Percentiles rank a stretch among this genome's conserved stretches.
Conservation (phyloP, 2,113 vertebrate genomes). For the Axis porcinus region DNA sequence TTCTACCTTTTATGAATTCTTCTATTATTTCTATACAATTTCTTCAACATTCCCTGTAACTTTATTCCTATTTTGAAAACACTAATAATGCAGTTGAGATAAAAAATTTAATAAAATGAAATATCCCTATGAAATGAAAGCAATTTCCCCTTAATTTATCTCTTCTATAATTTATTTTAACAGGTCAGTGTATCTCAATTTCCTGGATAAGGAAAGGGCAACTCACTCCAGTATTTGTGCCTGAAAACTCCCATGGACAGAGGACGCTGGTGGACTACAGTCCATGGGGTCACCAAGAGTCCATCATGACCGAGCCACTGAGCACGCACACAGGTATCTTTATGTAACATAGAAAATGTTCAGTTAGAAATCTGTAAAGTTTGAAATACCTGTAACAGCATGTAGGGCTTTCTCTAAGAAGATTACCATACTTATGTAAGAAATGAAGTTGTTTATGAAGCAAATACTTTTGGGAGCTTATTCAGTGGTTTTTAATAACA, state of each 20-base stretch:
- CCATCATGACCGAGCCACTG: accelerated
- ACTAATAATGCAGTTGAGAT: background rate
- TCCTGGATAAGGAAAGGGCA: background rate
- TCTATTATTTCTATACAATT: background rate
- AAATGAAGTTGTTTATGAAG: background rate
- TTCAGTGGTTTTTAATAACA: background rate
- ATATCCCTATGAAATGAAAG: background rate
- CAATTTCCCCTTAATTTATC: background rate
- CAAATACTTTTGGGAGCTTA: background rate
- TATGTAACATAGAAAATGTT: background rate
- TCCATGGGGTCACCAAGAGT: background rate
- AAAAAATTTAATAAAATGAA: background rate
- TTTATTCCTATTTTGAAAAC: background rate
- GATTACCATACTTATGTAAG: background rate
- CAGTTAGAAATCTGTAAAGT: background rate
- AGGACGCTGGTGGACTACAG: background rate
- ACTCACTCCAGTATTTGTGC: background rate
- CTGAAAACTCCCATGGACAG: background rate
- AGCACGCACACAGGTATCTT: background rate
- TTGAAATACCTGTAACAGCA: background rate
- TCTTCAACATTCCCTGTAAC: background rate
- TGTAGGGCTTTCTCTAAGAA: background rate
- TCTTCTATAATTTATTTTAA: background rate
- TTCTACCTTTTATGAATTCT: background rate
- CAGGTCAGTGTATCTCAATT: background rate